phyloP scores from a whole-genome alignment of 2,113 vertebrate genomes.

The Anolis sagrei region DNA sequence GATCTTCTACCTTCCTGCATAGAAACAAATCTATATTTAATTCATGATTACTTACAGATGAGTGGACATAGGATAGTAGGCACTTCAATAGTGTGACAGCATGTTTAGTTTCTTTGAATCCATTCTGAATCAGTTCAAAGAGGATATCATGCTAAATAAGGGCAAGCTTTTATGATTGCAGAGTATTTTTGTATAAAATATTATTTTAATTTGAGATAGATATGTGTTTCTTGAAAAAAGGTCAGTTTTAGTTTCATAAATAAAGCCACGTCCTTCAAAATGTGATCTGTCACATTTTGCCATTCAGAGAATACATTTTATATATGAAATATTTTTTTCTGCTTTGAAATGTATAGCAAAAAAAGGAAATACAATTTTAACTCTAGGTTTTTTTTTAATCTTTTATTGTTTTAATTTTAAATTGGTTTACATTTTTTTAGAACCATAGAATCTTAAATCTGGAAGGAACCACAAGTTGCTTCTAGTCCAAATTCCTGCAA shows the following conservation, averaged over 20 bases:
- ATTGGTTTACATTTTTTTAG: no score
- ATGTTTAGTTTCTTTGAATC: not conserved
- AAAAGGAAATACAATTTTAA: not conserved
- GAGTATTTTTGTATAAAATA: not conserved
- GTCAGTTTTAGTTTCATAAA: not conserved
- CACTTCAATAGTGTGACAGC: not conserved
- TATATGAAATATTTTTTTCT: not conserved
- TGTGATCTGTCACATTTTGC: not conserved
- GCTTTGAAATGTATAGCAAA: not conserved
- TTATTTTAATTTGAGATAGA: not conserved
- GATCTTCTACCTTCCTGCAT: no score
- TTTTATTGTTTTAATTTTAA: no score
- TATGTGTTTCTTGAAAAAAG: not conserved
- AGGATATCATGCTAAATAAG: not conserved
- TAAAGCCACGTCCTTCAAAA: not conserved
- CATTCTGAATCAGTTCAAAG: not conserved
- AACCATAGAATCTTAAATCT: no score
- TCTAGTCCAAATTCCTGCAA: no score
- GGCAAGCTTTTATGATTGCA: not conserved
- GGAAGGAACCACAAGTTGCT: no score
- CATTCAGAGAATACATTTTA: not conserved
- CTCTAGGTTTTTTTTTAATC: no score
- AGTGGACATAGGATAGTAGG: not conserved
- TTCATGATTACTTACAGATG: not conserved
- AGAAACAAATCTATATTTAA: no score